Base-by-base conservation (phyloP, 2,113 vertebrate species). In the Festucalex cinctus region DNA sequence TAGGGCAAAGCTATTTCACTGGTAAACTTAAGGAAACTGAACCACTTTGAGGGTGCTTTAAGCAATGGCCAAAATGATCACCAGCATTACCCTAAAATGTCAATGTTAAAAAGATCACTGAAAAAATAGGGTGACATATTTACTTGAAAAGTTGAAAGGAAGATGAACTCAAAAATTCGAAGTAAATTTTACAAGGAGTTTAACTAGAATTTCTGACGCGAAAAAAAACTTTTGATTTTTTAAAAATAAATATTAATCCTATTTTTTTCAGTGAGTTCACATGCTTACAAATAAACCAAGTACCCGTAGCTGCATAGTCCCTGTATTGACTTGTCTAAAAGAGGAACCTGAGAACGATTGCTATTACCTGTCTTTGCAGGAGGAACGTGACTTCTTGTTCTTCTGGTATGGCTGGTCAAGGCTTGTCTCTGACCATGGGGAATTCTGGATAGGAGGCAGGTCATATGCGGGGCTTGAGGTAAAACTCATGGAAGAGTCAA, bases 371-470 rank as follows among this genome's bases (percentile, higher is more conserved):
- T 85, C 88, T 62, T 90, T 93, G 70, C 68, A 59, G 17, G 89
- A 90, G 0, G 87, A 91, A 39, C 70, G 83, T 0, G 86, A 82
- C 74, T 90, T 94, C 80, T 89, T 93, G 44, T 76, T 86, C 82
- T 93, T 95, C 83, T 95, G 88, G 14, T 94, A 95, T 3, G 94
- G 95, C 56, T 94, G 86, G 78, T 96, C 95, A 9, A 96, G 92
- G 73, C 94, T 95, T 2, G 94, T 92, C 83, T 96, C 95, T 3
- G 83, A 82, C 95, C 95, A 96, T 0, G 95, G 94, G 48, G 93
- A 93, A 80, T 93, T 92, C 80, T 94, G 88, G 77, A 96, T 94
- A 17, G 95, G 95, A 22, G 94, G 90, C 16, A 70, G 79, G 36
- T 96, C 94, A 41, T 81, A 74, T 19, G 73, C 78, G 0, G 90